Percentiles rank a stretch among this genome's conserved stretches.
Evolutionary conservation across 2,797 vertebrate genomes (phyloP).

Genomic region (Chrysocyon brachyurus): DNA sequence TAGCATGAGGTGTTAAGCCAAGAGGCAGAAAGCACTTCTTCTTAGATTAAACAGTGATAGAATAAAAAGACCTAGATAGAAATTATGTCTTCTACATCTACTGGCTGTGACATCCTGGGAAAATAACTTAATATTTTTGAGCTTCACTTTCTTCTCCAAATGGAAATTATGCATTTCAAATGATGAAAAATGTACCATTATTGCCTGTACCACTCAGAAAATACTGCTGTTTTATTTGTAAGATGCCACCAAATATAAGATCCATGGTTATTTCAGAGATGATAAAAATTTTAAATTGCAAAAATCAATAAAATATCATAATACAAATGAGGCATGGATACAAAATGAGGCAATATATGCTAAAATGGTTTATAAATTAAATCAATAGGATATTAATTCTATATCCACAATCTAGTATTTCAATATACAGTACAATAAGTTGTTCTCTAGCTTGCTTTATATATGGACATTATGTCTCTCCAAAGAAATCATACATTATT

Average conservation of each 20-base stretch:
- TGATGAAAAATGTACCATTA: constrained; percentile 40
- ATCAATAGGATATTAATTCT: constrained; percentile 58
- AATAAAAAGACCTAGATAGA: not conserved
- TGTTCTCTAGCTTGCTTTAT: constrained; percentile 30
- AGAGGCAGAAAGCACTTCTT: not conserved
- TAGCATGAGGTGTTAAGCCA: not conserved
- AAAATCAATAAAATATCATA: constrained; percentile 68
- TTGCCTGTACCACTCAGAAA: not conserved
- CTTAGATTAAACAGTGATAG: not conserved
- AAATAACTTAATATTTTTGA: constrained; percentile 30
- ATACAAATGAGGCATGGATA: constrained; percentile 41
- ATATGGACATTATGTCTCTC: not conserved
- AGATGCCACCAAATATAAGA: constrained; percentile 39
- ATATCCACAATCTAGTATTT: constrained; percentile 30
- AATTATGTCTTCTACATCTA: not conserved
- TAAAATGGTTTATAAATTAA: constrained; percentile 64
- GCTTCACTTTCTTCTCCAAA: constrained; percentile 53
- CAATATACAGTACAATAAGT: not conserved
- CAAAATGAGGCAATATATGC: constrained; percentile 55
- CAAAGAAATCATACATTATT: constrained; percentile 33
- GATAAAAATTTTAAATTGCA: constrained; percentile 66
- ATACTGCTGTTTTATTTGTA: constrained; percentile 44
- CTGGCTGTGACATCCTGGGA: not conserved
- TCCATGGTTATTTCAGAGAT: constrained; percentile 54
- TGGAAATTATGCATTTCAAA: constrained; percentile 51